phyloP scores from a whole-genome alignment of 1,140 invertebrate species.

The Drosophila burlai region DNA sequence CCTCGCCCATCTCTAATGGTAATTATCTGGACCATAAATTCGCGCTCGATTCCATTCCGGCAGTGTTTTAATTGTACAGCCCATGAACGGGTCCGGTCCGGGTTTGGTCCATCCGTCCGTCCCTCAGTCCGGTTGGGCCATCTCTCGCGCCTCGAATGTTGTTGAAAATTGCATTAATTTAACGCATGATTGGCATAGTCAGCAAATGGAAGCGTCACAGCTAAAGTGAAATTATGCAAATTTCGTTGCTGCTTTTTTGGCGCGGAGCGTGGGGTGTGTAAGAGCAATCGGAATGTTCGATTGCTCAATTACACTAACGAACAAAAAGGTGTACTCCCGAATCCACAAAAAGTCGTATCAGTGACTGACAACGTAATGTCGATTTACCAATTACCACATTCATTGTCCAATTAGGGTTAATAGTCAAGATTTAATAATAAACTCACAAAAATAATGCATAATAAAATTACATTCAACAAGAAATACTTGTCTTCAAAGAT shows the following conservation, averaged over 20 bases:
- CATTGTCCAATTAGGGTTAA: not conserved
- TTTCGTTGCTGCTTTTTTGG: slow-evolving; percentile 26
- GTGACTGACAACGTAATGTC: slow-evolving; percentile 1
- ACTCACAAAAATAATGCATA: not conserved
- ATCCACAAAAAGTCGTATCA: not conserved
- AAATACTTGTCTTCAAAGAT: not conserved
- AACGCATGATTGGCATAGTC: slow-evolving; percentile 74
- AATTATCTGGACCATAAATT: slow-evolving; percentile 79
- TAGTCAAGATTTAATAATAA: slow-evolving; percentile 3
- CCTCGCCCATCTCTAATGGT: slow-evolving; percentile 55
- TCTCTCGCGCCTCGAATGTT: slow-evolving; percentile 44
- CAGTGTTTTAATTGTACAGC: slow-evolving; percentile 67
- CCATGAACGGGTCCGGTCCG: not conserved
- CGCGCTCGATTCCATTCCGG: slow-evolving; percentile 45
- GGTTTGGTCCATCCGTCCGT: not conserved
- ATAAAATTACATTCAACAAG: not conserved
- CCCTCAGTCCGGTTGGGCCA: slow-evolving; percentile 4
- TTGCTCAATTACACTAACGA: slow-evolving; percentile 60
- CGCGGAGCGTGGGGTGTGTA: slow-evolving; percentile 10
- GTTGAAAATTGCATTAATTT: slow-evolving; percentile 82
- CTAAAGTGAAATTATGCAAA: slow-evolving; percentile 68
- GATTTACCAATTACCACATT: slow-evolving; percentile 2
- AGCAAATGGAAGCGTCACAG: slow-evolving; percentile 57
- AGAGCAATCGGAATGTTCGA: slow-evolving; percentile 36
- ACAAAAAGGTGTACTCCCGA: slow-evolving; percentile 20